Evolutionary conservation across 2,113 vertebrate genomes (phyloP), one percentile per base, ranked within the genome.

Genomic region (Sinocyclocheilus grahami): DNA sequence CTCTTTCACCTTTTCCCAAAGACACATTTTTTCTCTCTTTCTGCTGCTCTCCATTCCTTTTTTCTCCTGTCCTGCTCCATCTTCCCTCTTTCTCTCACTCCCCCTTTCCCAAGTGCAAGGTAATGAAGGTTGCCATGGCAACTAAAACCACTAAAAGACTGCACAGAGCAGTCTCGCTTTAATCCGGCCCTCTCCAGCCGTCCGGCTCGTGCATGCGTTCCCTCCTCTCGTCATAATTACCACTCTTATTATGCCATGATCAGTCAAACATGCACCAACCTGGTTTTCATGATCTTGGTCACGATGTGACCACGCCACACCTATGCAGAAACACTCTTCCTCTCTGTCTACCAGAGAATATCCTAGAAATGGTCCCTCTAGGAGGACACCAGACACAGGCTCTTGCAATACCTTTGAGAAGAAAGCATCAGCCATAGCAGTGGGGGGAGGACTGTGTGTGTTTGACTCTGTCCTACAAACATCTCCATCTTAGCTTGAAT

Each of bases 81-180:
- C 83, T 80, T 87, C 76, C 27, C 77, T 85, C 85, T 89, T 87
- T 72, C 90, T 89, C 82, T 86, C 63, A 85, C 89, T 90, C 89
- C 89, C 85, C 87, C 93, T 94, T 94, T 95, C 94, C 95, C 95
- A 95, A 95, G 95, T 95, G 93, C 95, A 93, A 96, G 96, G 96
- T 96, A 97, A 95, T 95, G 95, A 96, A 94, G 92, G 96, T 97
- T 96, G 94, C 96, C 95, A 97, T 97, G 95, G 96, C 95, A 96
- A 97, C 96, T 95, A 96, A 95, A 95, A 94, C 94, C 94, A 94
- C 30, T 33, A 33, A 33, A 33, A 33, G 30, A 33, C 30, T 33
- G 92, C 93, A 93, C 92, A 91, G 94, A 95, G 92, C 93, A 85
- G 93, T 93, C 92, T 93, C 92, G 92, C 93, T 94, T 94, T 95